Base-by-base conservation (phyloP, 2,113 vertebrate species). In the Lynx canadensis region DNA sequence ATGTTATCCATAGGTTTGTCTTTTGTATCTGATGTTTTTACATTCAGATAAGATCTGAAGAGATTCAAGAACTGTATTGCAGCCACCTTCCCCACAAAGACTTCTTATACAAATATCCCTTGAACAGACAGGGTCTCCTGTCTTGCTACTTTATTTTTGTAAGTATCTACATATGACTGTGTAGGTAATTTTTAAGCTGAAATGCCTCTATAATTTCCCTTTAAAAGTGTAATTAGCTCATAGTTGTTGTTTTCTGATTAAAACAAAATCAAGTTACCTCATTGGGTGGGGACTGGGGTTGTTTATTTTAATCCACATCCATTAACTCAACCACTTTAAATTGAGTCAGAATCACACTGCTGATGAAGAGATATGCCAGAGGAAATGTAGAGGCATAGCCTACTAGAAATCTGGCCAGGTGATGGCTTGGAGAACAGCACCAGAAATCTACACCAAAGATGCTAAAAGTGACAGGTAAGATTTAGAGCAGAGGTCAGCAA, bases 171-270 rank as follows among this genome's bases (percentile, higher is more conserved):
- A 36, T 52, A 96, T 96, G 38, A 80, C 7, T 76, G 9, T 80
- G 81, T 14, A 73, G 57, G 25, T 90, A 65, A 94, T 78, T 85
- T 97, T 93, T 87, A 90, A 92, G 80, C 55, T 94, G 50, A 97
- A 86, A 83, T 48, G 36, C 82, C 45, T 79, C 8, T 93, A 73
- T 6, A 88, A 85, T 33, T 52, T 6, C 27, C 31, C n/a, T 68
- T 82, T 89, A 52, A 78, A 89, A 93, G 78, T 60, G 86, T 36
- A 87, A 73, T 71, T 36, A 91, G 83, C 9, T 94, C 23, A 69
- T 10, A 65, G 52, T 68, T 89, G 21, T 52, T 71, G 36, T 78
- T 78, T 97, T 82, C 78, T 74, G n/a, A 74, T 85, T 2, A 63
- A 94, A 81, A 80, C 36, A 95, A 82, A 94, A 60, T 29, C 65